These are phyloP conservation scores for Sympetrum striolatum DNA, from an alignment of 2,888 invertebrate genomes.

Conservation along the genomic window DNA sequence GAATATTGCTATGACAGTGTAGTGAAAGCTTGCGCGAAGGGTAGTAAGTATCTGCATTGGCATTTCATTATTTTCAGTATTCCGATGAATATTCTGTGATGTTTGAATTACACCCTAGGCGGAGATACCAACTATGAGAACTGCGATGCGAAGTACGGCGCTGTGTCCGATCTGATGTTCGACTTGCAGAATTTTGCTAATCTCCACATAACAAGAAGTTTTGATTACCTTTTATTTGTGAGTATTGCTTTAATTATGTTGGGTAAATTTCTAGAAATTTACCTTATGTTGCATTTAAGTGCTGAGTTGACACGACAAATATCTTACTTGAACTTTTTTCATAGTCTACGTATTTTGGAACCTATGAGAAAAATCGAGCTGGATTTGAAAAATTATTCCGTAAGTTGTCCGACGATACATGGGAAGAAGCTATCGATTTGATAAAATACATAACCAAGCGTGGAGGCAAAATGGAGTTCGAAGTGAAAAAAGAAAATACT, in stretches of 20 bases:
- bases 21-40: not conserved
- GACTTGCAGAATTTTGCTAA: not conserved
- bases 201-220: not conserved
- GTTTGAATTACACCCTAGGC: too few relatives aligned
- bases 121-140: not conserved
- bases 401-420: constrained; percentile 75
- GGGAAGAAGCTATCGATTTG: constrained; percentile 76
- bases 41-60: not conserved
- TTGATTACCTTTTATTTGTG: not conserved
- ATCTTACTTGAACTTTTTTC: not conserved
- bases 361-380: constrained; percentile 75
- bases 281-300: too few relatives aligned
- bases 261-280: too few relatives aligned
- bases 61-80: not conserved
- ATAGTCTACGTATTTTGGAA: constrained; percentile 74
- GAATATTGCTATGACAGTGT: not conserved
- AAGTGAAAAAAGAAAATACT: not conserved
- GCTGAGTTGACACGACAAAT: not conserved
- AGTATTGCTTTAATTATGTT: not conserved
- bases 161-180: not conserved
- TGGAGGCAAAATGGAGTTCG: constrained; percentile 67
- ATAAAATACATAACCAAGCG: constrained; percentile 79
- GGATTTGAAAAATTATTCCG: constrained; percentile 80
- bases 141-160: constrained; percentile 19
- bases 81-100: too few relatives aligned